Base-by-base conservation (phyloP, 2,888 invertebrate genomes). In the Hedychridium roseum region DNA sequence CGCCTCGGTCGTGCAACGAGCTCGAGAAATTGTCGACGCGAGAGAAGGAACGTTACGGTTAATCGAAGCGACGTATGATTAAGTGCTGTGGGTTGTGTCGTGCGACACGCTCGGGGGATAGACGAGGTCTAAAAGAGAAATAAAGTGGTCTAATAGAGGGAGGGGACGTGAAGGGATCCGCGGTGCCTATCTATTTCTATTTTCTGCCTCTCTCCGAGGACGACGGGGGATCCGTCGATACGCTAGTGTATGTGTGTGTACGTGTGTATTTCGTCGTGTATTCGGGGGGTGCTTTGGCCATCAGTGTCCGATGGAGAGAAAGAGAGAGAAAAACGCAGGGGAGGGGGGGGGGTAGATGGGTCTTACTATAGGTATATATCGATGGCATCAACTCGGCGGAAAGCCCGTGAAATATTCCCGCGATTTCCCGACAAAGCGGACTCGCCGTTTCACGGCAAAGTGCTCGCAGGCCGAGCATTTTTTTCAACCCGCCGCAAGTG, bases 381-480 rank as follows among this genome's bases (percentile, higher is more conserved):
- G 64, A 68, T 66, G 61, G 60, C 54, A 50, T 44, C 49, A 35
- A 43, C 41, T 34, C 40, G 41, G 38, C 44, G 57, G 55, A 54
- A 67, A 71, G 56, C 61, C 57, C 43, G 53, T 73, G 70, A 74
- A 71, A 71, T 72, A 73, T 73, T 64, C 64, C 53, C 63, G 54
- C 70, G 65, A 74, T 74, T 73, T 70, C 55, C 66, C 66, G 63
- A 73, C 71, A 73, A 73, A 72, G 69, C 68, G 70, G n/a, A 45
- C 49, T 52, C 47, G 59, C 45, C 61, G 61, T 60, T 67, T 68
- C 64, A 57, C 63, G 62, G 68, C 64, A 68, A 69, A 73, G 73
- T 71, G 70, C 70, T 62, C 63, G 65, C 62, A 71, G 71, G 73
- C 67, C 65, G 66, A n/a, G 64, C 72, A 68, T 74, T 74, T 74